Percentiles rank a stretch among this genome's conserved stretches.
phyloP scores from a whole-genome alignment of 2,888 invertebrate genomes.

The Drosophila meridiana region DNA sequence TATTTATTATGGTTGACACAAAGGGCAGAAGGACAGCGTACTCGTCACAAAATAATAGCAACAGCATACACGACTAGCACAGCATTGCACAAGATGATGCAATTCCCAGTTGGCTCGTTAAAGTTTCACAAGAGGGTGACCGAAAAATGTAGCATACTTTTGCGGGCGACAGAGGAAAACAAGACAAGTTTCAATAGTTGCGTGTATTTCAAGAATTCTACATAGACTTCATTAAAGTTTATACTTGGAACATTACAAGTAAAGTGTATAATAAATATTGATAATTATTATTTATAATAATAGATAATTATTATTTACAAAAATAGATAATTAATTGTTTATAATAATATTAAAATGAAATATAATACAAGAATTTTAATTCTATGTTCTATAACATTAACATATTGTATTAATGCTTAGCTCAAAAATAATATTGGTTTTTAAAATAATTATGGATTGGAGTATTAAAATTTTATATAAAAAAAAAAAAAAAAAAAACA shows the following conservation, averaged over 20 bases:
- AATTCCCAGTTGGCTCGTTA: constrained; percentile 78
- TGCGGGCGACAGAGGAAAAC: background rate
- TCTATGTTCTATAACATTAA: too few species aligned
- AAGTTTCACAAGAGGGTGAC: constrained; percentile 59
- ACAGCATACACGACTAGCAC: constrained; percentile 27
- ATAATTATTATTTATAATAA: background rate
- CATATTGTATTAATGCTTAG: too few species aligned
- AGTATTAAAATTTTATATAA: too few species aligned
- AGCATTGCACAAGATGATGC: constrained; percentile 69
- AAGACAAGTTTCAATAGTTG: constrained; percentile 18
- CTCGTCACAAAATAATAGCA: constrained; percentile 56
- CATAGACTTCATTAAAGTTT: background rate
- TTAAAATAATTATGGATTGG: too few species aligned
- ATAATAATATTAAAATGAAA: too few species aligned
- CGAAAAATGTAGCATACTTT: constrained; percentile 41
- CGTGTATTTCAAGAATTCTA: background rate
- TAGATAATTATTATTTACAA: background rate
- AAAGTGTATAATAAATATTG: background rate
- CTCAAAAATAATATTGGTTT: too few species aligned
- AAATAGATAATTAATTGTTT: too few species aligned
- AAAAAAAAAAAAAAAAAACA: too few species aligned
- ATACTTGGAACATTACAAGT: background rate
- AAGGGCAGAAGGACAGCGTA: constrained; percentile 67
- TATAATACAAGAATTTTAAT: too few species aligned
- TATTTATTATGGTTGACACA: constrained; percentile 80